phyloP scores from a whole-genome alignment of 2,797 vertebrate genomes.

The Acipenser ruthenus region DNA sequence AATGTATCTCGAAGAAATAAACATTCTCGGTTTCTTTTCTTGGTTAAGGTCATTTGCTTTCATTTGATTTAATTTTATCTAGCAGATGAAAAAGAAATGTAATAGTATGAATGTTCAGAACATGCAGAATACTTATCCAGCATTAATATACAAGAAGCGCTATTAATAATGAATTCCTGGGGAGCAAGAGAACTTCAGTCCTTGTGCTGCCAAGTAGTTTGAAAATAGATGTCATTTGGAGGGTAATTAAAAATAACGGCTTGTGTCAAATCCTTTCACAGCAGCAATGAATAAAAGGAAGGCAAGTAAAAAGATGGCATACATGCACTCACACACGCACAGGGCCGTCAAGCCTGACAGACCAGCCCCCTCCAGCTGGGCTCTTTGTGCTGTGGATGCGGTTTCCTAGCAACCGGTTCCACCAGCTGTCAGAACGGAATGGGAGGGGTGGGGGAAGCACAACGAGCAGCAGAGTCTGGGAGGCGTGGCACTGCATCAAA shows the following conservation, averaged over 20 bases:
- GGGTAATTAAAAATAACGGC: not conserved
- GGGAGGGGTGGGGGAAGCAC: constrained; percentile 17
- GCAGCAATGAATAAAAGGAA: not conserved
- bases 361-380: constrained; percentile 78
- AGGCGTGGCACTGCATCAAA: constrained; percentile 60
- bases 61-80: too few relatives aligned
- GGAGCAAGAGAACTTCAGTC: too few relatives aligned
- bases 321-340: constrained; percentile 31
- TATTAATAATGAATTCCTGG: too few relatives aligned
- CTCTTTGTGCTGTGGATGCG: constrained; percentile 80
- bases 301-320: not conserved
- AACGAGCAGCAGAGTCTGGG: constrained; percentile 44
- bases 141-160: too few relatives aligned
- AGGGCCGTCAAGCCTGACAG: constrained; percentile 75
- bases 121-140: too few relatives aligned
- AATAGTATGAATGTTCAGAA: too few relatives aligned
- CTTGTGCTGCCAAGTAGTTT: too few relatives aligned
- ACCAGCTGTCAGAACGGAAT: constrained; percentile 72
- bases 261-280: constrained; percentile 1
- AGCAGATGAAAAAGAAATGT: too few relatives aligned
- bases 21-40: too few relatives aligned
- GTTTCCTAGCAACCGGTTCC: constrained; percentile 88
- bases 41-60: too few relatives aligned
- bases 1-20: too few relatives aligned
- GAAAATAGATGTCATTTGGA: not conserved